Evolutionary conservation across 2,797 vertebrate genomes (phyloP), one percentile per base, ranked within the genome.

Genomic region (Selene dorsalis): DNA sequence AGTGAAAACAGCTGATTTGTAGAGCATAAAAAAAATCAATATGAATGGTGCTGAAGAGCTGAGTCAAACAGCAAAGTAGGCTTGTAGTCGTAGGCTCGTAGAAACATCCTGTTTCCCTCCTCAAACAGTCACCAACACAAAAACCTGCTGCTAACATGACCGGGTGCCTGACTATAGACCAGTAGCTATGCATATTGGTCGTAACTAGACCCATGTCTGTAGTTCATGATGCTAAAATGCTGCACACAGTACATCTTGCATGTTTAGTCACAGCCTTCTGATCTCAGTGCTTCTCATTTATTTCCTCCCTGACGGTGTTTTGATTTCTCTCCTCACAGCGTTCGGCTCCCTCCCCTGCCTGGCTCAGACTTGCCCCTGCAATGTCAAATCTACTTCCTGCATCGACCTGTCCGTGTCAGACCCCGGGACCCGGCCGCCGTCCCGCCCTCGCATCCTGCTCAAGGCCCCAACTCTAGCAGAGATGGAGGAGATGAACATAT

Each of bases 401-500:
- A 96, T 97, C 10, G 95, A 97, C 92, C 94, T 98, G 83, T 97
- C 96, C 0, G 3, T 89, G 28, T 68, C 84, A 0, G 95, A 94
- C 0, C 41, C 63, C 0, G 86, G 88, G 11, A 14, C 83, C 2
- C 38, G 73, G 3, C 90, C 69, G 0, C 87, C 84, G 0, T 76
- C 93, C 0, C 94, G 97, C 39, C 96, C 96, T 0, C 95, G 96
- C 0, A 75, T 98, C 76, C 92, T 98, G 69, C 96, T 99, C 38
- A 99, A 98, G 88, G 98, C 97, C 0, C 98, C 98, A 2, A 99
- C 98, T 0, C 91, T 99, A 86, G 97, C 96, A 0, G 97, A 99
- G 92, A 98, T 99, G 97, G 98, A 99, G 77, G 97, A 98, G 94
- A 98, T 99, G 98, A 96, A 92, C 87, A 80, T 95, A 8, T 98